Conservation (phyloP, 2,113 vertebrate genomes). For the Pipra filicauda region DNA sequence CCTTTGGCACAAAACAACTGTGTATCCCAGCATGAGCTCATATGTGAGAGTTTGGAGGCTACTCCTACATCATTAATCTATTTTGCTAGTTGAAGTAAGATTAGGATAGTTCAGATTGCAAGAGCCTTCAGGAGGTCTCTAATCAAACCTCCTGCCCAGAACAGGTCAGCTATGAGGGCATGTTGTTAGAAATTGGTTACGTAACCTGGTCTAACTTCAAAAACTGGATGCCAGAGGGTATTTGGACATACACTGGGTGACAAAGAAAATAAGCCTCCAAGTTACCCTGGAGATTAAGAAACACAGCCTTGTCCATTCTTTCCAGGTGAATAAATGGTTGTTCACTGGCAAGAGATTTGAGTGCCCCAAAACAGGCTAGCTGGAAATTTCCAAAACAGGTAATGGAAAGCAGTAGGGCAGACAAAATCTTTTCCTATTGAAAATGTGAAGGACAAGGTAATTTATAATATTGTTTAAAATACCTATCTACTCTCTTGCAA, state of each 20-base stretch:
- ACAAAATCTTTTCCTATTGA: background rate
- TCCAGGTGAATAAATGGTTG: background rate
- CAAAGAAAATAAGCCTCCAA: background rate
- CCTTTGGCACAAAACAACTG: background rate
- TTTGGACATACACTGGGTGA: background rate
- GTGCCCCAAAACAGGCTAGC: background rate
- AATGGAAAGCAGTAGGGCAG: background rate
- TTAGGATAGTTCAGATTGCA: background rate
- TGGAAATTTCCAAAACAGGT: background rate
- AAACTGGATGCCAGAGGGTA: background rate
- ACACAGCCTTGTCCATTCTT: background rate
- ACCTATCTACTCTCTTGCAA: background rate
- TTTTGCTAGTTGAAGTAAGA: background rate
- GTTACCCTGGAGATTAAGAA: background rate
- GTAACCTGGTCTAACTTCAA: background rate
- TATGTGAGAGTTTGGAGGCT: background rate
- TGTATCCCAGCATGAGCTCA: fast-evolving
- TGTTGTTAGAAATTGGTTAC: background rate
- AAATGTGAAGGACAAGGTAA: background rate
- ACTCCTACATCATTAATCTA: background rate
- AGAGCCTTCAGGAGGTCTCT: background rate
- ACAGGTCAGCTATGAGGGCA: background rate
- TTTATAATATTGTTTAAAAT: background rate
- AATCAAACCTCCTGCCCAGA: background rate
- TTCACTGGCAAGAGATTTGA: background rate